phyloP scores from a whole-genome alignment of 2,888 invertebrate species.

The Ennomos erosarius region DNA sequence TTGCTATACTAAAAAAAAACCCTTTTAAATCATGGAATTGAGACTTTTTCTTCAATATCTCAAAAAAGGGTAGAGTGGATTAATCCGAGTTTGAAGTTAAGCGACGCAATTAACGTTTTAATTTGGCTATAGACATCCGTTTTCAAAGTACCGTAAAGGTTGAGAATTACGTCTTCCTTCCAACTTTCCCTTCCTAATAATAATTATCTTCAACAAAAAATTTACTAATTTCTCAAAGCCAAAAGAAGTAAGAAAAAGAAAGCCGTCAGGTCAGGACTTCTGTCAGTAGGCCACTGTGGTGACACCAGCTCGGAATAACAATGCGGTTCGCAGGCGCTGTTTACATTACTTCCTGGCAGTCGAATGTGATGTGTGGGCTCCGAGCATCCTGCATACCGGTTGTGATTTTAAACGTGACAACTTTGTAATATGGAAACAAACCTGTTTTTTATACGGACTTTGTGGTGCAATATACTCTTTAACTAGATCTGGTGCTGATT shows the following conservation, averaged over 20 bases:
- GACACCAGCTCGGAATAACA: conserved; percentile 64
- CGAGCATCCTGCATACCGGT: conserved; percentile 27
- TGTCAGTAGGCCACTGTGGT: conserved; percentile 67
- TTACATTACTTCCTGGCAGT: conserved; percentile 48
- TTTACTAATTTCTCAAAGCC: conserved; percentile 22
- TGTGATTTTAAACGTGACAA: conserved; percentile 2
- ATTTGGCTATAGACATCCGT: too few species aligned
- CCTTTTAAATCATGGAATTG: too few species aligned
- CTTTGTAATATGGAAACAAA: not conserved
- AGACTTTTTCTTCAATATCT: too few species aligned
- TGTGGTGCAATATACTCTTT: too few species aligned
- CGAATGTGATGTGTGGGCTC: conserved; percentile 34
- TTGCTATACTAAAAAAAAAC: too few species aligned
- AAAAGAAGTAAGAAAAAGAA: conserved; percentile 37
- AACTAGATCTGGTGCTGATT: not conserved
- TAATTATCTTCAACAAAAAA: conserved; percentile 1
- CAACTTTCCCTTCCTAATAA: conserved; percentile 7
- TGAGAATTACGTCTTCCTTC: not conserved
- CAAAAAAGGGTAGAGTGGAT: too few species aligned
- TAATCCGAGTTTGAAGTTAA: too few species aligned
- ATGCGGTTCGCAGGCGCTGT: conserved; percentile 47
- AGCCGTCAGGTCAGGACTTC: conserved; percentile 63
- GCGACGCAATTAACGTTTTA: too few species aligned
- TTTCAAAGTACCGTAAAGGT: too few species aligned
- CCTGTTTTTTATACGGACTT: too few species aligned